phyloP scores from a whole-genome alignment of 2,113 vertebrate species.

The Mastomys natalensis region DNA sequence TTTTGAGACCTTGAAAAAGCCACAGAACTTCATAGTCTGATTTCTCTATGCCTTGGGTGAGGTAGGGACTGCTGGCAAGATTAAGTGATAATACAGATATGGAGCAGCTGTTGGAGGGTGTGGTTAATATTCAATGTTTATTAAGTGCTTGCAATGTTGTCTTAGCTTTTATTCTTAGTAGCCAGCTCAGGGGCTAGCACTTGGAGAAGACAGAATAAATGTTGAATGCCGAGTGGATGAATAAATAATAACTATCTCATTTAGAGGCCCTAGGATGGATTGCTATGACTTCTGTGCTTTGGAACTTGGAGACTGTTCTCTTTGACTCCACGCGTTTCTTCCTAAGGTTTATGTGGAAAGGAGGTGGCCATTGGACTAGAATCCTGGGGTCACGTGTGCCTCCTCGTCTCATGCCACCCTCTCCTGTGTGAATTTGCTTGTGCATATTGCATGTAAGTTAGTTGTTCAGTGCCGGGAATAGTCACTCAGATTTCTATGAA shows the following conservation, averaged over 20 bases:
- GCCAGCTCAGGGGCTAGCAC: background rate
- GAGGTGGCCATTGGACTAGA: background rate
- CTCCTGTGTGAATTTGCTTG: background rate
- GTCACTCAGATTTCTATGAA: background rate
- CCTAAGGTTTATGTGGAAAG: background rate
- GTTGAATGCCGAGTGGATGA: conserved; percentile 42
- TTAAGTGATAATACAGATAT: background rate
- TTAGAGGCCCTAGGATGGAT: background rate
- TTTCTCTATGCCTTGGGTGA: background rate
- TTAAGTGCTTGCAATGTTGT: background rate
- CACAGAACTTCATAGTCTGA: background rate
- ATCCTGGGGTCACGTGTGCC: background rate
- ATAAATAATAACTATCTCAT: conserved; percentile 35
- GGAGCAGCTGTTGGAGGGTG: background rate
- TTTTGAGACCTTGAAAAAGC: background rate
- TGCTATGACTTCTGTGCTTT: background rate
- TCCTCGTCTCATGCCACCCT: background rate
- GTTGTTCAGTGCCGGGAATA: background rate
- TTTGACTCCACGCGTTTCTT: background rate
- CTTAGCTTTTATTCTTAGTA: conserved; percentile 42
- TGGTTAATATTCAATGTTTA: conserved; percentile 29
- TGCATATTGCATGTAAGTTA: background rate
- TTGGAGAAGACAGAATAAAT: background rate
- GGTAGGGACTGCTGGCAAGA: background rate
- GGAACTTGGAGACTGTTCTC: background rate